Conservation (phyloP, 2,888 invertebrate species). For the Phania funesta region DNA sequence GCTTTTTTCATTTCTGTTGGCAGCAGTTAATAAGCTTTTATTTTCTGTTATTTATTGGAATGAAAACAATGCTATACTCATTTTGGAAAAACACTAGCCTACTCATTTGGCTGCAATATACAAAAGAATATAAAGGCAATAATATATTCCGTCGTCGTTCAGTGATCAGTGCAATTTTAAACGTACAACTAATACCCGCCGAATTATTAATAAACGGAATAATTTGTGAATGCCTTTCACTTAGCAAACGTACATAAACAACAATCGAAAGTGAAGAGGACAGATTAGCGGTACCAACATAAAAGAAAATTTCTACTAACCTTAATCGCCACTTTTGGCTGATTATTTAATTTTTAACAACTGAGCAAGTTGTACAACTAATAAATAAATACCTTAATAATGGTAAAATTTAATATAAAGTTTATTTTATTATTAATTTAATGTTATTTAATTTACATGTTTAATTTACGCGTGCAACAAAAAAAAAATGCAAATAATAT, state of each 20-base stretch:
- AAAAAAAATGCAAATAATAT: too few relatives aligned
- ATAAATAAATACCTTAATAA: background rate
- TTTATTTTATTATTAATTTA: too few relatives aligned
- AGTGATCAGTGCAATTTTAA: slow-evolving; percentile 49
- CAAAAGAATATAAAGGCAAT: background rate
- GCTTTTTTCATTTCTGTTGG: too few relatives aligned
- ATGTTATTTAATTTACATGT: too few relatives aligned
- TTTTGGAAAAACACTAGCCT: background rate
- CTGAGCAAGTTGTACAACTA: background rate
- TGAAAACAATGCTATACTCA: too few relatives aligned
- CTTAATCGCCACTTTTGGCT: background rate
- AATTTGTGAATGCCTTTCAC: background rate
- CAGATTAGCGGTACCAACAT: slow-evolving; percentile 4
- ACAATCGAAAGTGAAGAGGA: background rate
- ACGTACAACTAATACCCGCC: slow-evolving; percentile 13
- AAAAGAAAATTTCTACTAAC: background rate
- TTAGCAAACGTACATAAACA: background rate
- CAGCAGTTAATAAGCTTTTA: too few relatives aligned
- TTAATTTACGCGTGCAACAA: too few relatives aligned
- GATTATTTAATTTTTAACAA: background rate
- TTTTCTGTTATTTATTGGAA: too few relatives aligned
- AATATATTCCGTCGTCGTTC: background rate
- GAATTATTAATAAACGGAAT: background rate
- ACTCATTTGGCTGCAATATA: background rate
- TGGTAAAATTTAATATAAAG: too few relatives aligned